Percentiles rank a stretch among this genome's conserved stretches.
Conservation (phyloP, 2,797 vertebrate genomes). For the Channallabes apus region DNA sequence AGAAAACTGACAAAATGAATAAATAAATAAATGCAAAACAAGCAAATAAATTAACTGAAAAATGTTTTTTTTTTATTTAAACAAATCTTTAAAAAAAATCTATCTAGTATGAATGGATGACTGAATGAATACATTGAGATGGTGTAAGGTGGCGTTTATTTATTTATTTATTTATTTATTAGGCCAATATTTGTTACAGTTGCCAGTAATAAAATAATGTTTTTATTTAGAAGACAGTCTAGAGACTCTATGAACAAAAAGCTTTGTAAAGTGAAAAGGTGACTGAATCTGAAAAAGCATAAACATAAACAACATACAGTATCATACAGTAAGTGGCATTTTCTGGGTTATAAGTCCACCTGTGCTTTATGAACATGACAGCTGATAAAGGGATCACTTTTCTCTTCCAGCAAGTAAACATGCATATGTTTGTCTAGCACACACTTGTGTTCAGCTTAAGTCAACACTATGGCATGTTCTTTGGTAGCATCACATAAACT, state of each 20-base stretch:
- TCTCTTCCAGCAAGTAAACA: not conserved
- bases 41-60: too few relatives aligned
- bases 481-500: too few relatives aligned
- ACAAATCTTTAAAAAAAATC: too few relatives aligned
- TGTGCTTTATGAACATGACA: not conserved
- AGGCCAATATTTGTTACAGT: not conserved
- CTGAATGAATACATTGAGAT: not conserved
- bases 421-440: not conserved
- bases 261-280: not conserved
- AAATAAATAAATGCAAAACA: too few relatives aligned
- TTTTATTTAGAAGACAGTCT: not conserved
- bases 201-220: not conserved
- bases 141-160: too few relatives aligned
- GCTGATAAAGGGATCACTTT: not conserved
- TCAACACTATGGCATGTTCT: not conserved
- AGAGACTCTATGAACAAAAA: not conserved
- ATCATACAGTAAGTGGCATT: not conserved
- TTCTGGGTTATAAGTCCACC: not conserved
- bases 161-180: too few relatives aligned
- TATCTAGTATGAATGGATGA: not conserved
- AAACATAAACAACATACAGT: not conserved
- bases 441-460: not conserved
- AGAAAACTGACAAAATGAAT: too few relatives aligned
- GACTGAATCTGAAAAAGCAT: not conserved
- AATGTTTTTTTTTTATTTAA: too few relatives aligned